Conservation (phyloP, 1,140 invertebrate genomes). For the Zaprionus ghesquierei region DNA sequence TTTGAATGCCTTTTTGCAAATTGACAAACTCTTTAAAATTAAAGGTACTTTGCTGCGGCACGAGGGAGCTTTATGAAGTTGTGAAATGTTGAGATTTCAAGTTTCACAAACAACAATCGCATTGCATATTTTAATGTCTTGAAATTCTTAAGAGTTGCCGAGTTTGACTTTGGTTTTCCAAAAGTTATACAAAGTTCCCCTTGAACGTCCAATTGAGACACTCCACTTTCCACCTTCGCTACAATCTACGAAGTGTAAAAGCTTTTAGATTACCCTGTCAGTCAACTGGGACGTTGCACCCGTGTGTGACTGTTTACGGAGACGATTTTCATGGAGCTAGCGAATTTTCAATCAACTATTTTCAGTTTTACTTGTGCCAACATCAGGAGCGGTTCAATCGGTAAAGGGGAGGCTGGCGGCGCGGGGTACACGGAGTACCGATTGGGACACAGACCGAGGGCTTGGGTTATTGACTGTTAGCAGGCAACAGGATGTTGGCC, state of each 20-base stretch:
- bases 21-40: constrained; percentile 13
- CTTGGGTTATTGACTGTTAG: background rate
- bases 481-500: background rate
- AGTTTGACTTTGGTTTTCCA: too few relatives aligned
- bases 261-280: constrained; percentile 76
- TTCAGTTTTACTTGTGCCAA: constrained; percentile 25
- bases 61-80: background rate
- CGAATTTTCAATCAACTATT: constrained; percentile 48
- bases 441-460: background rate
- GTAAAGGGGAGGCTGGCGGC: background rate
- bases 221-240: constrained; percentile 8
- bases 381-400: background rate
- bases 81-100: background rate
- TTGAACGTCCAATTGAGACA: background rate
- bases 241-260: constrained; percentile 26
- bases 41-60: background rate
- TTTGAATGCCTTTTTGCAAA: background rate
- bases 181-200: background rate
- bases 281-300: constrained; percentile 55
- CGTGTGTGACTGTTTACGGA: constrained; percentile 60
- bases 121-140: too few relatives aligned
- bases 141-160: too few relatives aligned
- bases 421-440: too few relatives aligned
- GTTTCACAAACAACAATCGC: too few relatives aligned
- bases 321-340: constrained; percentile 60